Base-by-base conservation (phyloP, 2,797 vertebrate species). In the Ambastaia sidthimunki region DNA sequence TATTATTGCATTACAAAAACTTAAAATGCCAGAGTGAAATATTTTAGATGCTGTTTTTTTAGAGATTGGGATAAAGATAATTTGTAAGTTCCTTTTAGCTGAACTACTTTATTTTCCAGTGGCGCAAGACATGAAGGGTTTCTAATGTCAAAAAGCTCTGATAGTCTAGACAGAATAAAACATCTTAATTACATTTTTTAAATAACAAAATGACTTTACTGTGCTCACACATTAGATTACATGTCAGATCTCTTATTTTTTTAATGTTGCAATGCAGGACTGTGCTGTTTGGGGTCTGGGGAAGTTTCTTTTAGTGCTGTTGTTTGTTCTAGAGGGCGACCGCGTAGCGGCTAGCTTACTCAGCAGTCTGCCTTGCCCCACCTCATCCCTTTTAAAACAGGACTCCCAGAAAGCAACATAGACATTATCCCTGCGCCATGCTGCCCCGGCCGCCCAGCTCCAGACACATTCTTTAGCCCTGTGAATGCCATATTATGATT, bases 321-420 rank as follows among this genome's bases (percentile, higher is more conserved):
- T 86, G 85, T 86, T 86, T 86, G 82, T 86, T 84, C 82, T 86
- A 81, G 80, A 80, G 73, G 77, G 77, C 70, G 82, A 82, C 80
- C 59, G 71, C 74, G 74, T 69, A 63, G 82, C 6, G 78, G 78
- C 82, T 71, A 81, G 84, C 84, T 85, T 85, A 82, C 72, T 87
- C 85, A 87, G 85, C 85, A 84, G 80, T 85, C 82, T 83, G 76
- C 70, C 74, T 71, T 57, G 85, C 82, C 85, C 85, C 85, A 87
- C 85, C 84, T 85, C 80, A 82, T 84, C 84, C 82, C 83, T 85
- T 87, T 85, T 85, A 85, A 87, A 87, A 85, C 77, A 85, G 85
- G 84, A 71, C 80, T 80, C 75, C 71, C 80, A 76, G 76, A 84
- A 85, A 85, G 84, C 85, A 84, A 82, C 80, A 85, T 78, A 79